Evolutionary conservation across 2,888 invertebrate species (phyloP), one percentile per base, ranked within the genome.

Genomic region (Sthenelais limicola): DNA sequence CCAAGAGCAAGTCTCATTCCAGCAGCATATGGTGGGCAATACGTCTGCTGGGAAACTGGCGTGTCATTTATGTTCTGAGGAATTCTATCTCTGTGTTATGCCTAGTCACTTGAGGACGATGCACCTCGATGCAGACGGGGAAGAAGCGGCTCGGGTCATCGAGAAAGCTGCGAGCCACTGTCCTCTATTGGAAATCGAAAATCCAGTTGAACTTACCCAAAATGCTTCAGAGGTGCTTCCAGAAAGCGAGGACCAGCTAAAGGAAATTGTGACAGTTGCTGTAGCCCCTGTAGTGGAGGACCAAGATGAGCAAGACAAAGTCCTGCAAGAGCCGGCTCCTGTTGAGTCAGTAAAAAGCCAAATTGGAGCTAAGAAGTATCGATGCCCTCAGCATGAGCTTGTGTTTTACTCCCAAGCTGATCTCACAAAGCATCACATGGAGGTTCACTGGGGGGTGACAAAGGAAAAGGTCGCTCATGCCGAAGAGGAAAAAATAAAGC

Each of bases 401-500:
- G 4, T 62, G 21, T 72, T 72, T 32, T 26, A 30, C 7, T 43
- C 51, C 18, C 51, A 66, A 21, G 67, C 51, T 38, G 67, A 30
- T 3, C 67, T 67, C 5, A 72, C 72, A 9, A 49, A 38, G 38
- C 72, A 72, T 32, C 54, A 67, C 43, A 43, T 72, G 15, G 52
- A 52, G 52, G 52, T 52, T 38, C 72, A 72, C 30, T 72, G 72
- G 72, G 72, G 67, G 0, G 32, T 72, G 18, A 56, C 72, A 9
- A 15, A 52, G n/a, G 67, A 72, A 30, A 26, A 33, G 38, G 51
- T 67, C n/a, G 33, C 51, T 7, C 15, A 47, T 9, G 15, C 47
- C 26, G 67, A 47, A 4, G 21, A 35, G 1, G 21, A 43, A 12
- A 3, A 26, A 24, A 24, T 35, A 43, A 5, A 21, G 26, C 2